Percentiles rank a stretch among this genome's conserved stretches.
phyloP scores from a whole-genome alignment of 1,140 invertebrate species.

The Sarcophaga bullata region DNA sequence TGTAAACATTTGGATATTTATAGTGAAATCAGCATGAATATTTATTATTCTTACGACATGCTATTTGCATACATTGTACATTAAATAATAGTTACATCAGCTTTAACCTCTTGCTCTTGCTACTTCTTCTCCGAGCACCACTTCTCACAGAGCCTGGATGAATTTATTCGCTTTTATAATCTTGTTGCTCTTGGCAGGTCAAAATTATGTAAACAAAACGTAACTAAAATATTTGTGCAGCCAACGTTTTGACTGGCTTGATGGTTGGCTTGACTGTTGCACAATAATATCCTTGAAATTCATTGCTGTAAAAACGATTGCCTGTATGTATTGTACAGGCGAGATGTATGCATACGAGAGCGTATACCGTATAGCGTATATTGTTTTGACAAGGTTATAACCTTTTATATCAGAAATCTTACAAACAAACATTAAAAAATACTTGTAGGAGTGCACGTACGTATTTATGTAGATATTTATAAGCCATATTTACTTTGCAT shows the following conservation, averaged over 20 bases:
- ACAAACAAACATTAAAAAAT: too few species aligned
- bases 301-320: neutral
- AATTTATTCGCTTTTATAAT: too few species aligned
- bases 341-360: neutral
- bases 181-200: constrained; percentile 13
- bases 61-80: too few species aligned
- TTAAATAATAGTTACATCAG: too few species aligned
- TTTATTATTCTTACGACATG: too few species aligned
- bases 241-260: neutral
- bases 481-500: neutral
- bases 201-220: neutral
- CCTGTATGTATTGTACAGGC: neutral
- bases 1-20: too few species aligned
- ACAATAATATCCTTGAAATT: constrained; percentile 10
- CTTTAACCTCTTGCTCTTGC: too few species aligned
- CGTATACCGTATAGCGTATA: neutral
- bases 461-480: neutral
- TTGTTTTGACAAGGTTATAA: constrained; percentile 15
- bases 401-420: neutral
- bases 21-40: too few species aligned
- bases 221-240: neutral
- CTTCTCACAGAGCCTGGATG: too few species aligned
- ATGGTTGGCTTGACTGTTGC: neutral
- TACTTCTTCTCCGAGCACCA: too few species aligned
- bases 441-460: neutral